Evolutionary conservation across 2,113 vertebrate species (phyloP), one percentile per base, ranked within the genome.

Genomic region (Carollia perspicillata): DNA sequence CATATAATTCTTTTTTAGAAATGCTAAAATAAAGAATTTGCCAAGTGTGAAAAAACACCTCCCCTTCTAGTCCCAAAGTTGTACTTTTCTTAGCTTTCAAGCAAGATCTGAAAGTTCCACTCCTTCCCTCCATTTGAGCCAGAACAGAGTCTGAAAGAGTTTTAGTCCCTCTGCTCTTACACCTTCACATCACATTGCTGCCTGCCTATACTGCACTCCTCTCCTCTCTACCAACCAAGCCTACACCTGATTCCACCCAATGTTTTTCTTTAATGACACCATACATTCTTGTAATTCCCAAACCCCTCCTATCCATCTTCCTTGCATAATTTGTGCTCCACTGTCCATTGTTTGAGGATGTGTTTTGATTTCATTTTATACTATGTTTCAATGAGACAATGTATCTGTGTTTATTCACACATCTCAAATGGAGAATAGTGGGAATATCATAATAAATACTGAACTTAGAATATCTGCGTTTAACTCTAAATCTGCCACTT

Each of bases 21-120:
- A 87, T 84, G 53, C 30, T 96, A 77, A 96, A 91, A 84, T 84
- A 88, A 88, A 86, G 10, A 94, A 80, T 66, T 92, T 68, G 51
- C 35, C 71, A 96, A 95, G 81, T 89, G 42, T 83, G 93, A 84
- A 20, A 30, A 65, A 40, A 37, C 1, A 10, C 7, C 13, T 81
- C n/a, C 6, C 14, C 81, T 92, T 20, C 44, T 81, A 9, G 44
- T 74, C 4, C 4, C 55, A n/a, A 49, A 71, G 14, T 63, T 88
- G 33, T 94, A 89, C 28, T 94, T 94, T 88, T 30, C 81, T 90
- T 37, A 84, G 9, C 37, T 96, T 95, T 94, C 8, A 42, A 53
- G 35, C 16, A 69, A 83, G 51, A 83, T 13, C 30, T 79, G 26
- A 93, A 75, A 80, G 20, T 66, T 84, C 6, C 33, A 65, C 58